These are phyloP conservation scores for Drosophila histrio DNA, from an alignment of 2,888 invertebrate genomes.

Conservation along the genomic window DNA sequence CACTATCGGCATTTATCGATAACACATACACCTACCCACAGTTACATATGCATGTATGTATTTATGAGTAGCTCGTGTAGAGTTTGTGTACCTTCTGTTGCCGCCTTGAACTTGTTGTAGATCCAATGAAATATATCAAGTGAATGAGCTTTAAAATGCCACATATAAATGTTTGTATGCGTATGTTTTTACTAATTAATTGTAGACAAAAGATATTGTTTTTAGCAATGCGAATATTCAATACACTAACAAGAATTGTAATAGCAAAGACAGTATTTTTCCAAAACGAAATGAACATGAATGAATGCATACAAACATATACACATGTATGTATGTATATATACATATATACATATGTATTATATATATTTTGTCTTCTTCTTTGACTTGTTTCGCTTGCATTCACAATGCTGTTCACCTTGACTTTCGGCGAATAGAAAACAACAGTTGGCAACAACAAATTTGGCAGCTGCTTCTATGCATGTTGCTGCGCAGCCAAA, in stretches of 20 bases:
- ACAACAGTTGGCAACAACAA: conserved; percentile 40
- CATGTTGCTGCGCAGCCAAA: background rate
- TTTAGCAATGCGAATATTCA: background rate
- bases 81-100: conserved; percentile 19
- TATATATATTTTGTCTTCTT: background rate
- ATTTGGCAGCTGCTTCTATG: conserved; percentile 5
- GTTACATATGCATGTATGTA: background rate
- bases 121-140: conserved; percentile 6
- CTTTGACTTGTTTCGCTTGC: conserved; percentile 19
- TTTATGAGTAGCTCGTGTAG: conserved; percentile 6
- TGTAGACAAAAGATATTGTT: background rate
- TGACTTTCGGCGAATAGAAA: conserved; percentile 40
- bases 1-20: conserved; percentile 48
- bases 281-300: too few relatives aligned
- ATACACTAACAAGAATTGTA: background rate
- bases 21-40: conserved; percentile 11
- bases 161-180: background rate
- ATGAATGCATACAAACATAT: too few relatives aligned
- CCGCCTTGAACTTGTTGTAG: conserved; percentile 36
- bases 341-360: too few relatives aligned
- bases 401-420: conserved; percentile 42
- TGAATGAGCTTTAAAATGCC: conserved; percentile 23
- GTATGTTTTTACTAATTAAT: conserved; percentile 7
- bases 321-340: too few relatives aligned
- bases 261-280: background rate